Conservation (phyloP, 2,113 vertebrate genomes). For the Henicopernis longicauda region DNA sequence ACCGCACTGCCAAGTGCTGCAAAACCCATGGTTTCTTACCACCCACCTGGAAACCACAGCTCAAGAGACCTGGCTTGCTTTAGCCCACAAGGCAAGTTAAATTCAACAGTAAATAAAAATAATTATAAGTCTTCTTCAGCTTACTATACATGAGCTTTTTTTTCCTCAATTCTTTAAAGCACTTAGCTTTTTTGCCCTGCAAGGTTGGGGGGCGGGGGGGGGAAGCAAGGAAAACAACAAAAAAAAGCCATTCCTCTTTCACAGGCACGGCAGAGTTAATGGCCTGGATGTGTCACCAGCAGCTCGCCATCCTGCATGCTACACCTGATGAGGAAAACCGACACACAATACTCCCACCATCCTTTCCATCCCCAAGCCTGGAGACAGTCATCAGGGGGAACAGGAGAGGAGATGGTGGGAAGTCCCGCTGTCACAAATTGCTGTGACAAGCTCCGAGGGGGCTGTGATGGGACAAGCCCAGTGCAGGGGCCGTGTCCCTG, state of each 20-base stretch:
- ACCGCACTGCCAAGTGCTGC: too few relatives aligned
- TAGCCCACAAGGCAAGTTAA: background rate
- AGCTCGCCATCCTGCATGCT: background rate
- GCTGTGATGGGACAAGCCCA: background rate
- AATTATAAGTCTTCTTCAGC: background rate
- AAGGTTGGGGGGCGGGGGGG: background rate
- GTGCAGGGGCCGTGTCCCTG: accelerated
- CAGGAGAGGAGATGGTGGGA: background rate
- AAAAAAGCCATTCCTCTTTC: background rate
- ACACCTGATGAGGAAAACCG: background rate
- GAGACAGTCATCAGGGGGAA: too few relatives aligned
- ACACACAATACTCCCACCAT: background rate
- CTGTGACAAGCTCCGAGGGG: background rate
- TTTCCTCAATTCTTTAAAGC: background rate
- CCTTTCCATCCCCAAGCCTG: background rate
- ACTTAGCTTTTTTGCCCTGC: background rate
- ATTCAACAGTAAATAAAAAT: background rate
- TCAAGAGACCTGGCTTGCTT: background rate
- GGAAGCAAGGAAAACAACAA: too few relatives aligned
- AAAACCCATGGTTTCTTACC: too few relatives aligned
- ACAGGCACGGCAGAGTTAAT: background rate
- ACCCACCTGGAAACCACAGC: background rate
- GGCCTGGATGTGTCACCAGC: background rate
- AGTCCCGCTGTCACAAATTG: too few relatives aligned
- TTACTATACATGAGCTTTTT: background rate